These are phyloP conservation scores for Cheilinus undulatus DNA, from an alignment of 2,113 vertebrate species.

Conservation along the genomic window DNA sequence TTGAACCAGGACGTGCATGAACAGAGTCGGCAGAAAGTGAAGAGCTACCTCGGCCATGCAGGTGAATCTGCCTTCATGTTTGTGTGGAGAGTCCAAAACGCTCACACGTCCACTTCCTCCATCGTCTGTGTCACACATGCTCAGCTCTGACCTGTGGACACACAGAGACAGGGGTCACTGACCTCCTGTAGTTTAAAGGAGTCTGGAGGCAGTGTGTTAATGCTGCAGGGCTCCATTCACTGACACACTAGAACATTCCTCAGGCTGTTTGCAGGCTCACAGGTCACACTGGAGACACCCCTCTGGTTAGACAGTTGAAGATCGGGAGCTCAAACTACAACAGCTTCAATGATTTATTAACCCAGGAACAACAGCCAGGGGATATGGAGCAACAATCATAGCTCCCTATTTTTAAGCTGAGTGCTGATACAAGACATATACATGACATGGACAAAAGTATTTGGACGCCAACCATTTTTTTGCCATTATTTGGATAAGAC, in stretches of 20 bases:
- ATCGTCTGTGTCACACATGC: slow-evolving; percentile 42
- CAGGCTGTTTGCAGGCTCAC: slow-evolving; percentile 30
- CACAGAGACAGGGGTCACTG: slow-evolving; percentile 46
- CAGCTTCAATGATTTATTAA: not conserved
- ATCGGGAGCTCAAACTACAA: not conserved
- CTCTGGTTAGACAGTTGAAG: not conserved
- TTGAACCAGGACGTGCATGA: not conserved
- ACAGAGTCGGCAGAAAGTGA: not conserved
- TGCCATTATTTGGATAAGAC: too few species aligned
- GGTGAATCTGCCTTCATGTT: not conserved
- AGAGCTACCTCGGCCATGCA: not conserved
- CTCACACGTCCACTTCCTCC: slow-evolving; percentile 45
- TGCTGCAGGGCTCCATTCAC: slow-evolving; percentile 69
- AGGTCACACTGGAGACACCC: not conserved
- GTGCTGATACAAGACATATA: too few species aligned
- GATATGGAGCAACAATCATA: too few species aligned
- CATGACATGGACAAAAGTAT: too few species aligned
- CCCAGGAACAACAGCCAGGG: too few species aligned
- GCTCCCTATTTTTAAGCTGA: too few species aligned
- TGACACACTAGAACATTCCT: slow-evolving; percentile 78
- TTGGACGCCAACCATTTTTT: too few species aligned
- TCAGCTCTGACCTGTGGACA: slow-evolving; percentile 38
- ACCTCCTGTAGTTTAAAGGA: slow-evolving; percentile 57
- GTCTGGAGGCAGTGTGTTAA: slow-evolving; percentile 72
- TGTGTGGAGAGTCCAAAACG: slow-evolving; percentile 32